Evolutionary conservation across 2,113 vertebrate genomes (phyloP).

Genomic region (Corydoras sp.): DNA sequence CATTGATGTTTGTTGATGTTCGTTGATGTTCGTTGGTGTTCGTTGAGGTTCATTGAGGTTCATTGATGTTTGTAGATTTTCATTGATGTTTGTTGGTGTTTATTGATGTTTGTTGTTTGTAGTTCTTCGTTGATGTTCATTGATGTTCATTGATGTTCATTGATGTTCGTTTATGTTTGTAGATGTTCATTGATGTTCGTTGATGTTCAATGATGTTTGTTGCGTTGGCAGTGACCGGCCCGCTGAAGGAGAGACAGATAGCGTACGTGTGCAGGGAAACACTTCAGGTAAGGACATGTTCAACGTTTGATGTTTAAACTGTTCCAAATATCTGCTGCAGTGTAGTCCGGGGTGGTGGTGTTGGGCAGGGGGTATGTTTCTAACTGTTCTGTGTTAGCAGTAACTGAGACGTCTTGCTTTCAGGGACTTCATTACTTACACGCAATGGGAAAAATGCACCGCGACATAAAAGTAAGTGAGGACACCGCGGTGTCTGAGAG

Average conservation of each 20-base stretch:
- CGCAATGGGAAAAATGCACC: slow-evolving; percentile 43
- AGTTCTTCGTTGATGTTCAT: too few species aligned
- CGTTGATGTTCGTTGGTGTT: too few species aligned
- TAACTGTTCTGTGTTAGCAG: not conserved
- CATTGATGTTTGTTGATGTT: too few species aligned
- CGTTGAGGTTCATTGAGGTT: too few species aligned
- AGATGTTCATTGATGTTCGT: not conserved
- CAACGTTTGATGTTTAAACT: too few species aligned
- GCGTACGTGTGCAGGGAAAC: slow-evolving; percentile 72
- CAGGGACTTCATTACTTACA: slow-evolving; percentile 46
- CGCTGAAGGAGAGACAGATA: slow-evolving; percentile 71
- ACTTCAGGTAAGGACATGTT: slow-evolving; percentile 59
- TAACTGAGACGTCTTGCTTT: not conserved
- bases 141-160: too few species aligned
- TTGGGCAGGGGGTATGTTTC: not conserved
- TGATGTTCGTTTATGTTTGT: too few species aligned
- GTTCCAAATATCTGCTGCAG: too few species aligned
- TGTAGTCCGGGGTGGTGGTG: too few species aligned
- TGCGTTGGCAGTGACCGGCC: slow-evolving; percentile 62
- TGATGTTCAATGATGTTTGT: slow-evolving; percentile 5
- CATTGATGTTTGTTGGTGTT: not conserved
- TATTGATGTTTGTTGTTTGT: slow-evolving; percentile 1
- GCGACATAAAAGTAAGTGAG: slow-evolving; percentile 44
- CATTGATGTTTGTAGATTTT: too few species aligned
- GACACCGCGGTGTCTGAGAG: too few species aligned